Conservation (phyloP, 2,113 vertebrate genomes). For the Lampris incognitus region DNA sequence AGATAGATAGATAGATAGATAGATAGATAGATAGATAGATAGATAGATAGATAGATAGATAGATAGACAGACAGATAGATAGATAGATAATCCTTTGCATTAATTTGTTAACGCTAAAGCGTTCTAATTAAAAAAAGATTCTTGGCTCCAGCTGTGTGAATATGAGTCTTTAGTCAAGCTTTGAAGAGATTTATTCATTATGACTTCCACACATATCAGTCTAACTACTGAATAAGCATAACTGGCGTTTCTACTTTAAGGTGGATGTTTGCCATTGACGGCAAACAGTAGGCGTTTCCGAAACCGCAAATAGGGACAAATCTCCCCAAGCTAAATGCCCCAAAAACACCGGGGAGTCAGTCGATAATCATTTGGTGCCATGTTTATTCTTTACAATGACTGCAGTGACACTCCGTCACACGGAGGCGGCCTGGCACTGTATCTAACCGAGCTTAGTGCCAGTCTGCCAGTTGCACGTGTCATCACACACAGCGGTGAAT, state of each 20-base stretch:
- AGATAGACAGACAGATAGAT: not conserved
- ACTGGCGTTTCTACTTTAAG: no score
- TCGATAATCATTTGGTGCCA: not conserved
- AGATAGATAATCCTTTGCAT: no score
- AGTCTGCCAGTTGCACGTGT: slow-evolving; percentile 11
- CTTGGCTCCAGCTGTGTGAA: no score
- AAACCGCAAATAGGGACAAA: no score
- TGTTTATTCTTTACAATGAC: not conserved
- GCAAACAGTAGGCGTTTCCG: not conserved
- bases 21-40: not conserved
- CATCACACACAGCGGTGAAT: slow-evolving; percentile 17
- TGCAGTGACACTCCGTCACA: not conserved
- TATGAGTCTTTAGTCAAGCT: not conserved
- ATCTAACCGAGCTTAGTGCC: not conserved
- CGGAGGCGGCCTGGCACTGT: not conserved
- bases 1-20: not conserved
- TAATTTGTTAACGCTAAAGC: no score
- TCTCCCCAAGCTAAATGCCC: no score
- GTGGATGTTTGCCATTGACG: not conserved
- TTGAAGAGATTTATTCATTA: not conserved
- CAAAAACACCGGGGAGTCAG: not conserved
- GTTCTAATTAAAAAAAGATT: no score
- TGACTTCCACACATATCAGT: no score
- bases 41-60: not conserved
- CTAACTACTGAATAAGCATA: no score